Evolutionary conservation across 2,797 vertebrate genomes (phyloP).

Genomic region (Champsocephalus gunnari): DNA sequence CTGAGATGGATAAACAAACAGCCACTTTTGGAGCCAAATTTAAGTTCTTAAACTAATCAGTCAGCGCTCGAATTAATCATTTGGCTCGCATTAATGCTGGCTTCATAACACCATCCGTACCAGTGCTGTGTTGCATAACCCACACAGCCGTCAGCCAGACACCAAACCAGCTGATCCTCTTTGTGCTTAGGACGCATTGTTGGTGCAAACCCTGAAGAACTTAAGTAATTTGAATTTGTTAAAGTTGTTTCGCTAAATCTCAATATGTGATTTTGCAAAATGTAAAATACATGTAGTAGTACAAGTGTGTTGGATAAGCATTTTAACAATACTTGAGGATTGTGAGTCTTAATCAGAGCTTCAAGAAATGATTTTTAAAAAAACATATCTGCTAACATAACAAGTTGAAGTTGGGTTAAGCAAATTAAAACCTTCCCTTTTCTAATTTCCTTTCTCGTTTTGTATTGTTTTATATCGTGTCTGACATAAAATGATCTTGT

Average conservation of each 20-base stretch:
- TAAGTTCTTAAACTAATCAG: neutral
- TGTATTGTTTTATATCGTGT: neutral
- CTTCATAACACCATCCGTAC: neutral
- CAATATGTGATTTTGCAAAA: neutral
- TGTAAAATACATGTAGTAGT: neutral
- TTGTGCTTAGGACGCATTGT: neutral
- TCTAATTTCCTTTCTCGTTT: neutral
- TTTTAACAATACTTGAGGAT: neutral
- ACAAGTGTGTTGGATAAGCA: neutral
- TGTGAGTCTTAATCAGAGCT: neutral
- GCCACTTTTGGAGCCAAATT: neutral
- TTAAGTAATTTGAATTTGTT: neutral
- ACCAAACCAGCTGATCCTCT: neutral
- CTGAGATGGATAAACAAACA: neutral
- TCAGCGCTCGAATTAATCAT: neutral
- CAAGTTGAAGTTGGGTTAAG: neutral
- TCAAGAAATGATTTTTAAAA: neutral
- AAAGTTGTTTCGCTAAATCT: neutral
- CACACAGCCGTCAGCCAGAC: neutral
- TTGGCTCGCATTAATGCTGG: neutral
- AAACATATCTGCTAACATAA: neutral
- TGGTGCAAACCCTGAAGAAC: neutral
- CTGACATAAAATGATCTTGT: conserved; percentile 5
- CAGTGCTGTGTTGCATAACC: neutral
- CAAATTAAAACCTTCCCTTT: conserved; percentile 1